phyloP scores from a whole-genome alignment of 1,140 invertebrate genomes.

The Plectrocnemia conspersa region DNA sequence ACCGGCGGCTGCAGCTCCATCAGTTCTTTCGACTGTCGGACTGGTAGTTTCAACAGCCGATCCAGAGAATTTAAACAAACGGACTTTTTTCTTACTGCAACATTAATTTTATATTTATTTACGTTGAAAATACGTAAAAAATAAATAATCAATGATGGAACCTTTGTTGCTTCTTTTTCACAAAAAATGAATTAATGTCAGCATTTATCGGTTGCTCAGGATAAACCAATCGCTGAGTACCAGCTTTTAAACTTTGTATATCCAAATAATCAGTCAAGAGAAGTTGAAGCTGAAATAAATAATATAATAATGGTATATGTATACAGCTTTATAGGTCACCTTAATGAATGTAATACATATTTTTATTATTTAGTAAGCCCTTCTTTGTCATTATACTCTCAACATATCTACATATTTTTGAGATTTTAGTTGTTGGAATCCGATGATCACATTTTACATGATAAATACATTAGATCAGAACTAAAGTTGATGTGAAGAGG shows the following conservation, averaged over 20 bases:
- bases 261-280: constrained; percentile 80
- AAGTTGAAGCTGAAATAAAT: constrained; percentile 63
- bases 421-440: no score
- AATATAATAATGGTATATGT: constrained; percentile 11
- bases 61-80: constrained; percentile 70
- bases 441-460: no score
- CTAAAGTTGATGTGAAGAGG: no score
- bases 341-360: no score
- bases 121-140: no score
- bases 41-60: constrained; percentile 61
- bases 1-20: constrained; percentile 51
- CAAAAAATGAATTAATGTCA: constrained; percentile 44
- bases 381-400: no score
- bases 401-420: no score
- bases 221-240: constrained; percentile 55
- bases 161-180: constrained; percentile 55
- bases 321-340: no score
- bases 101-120: no score
- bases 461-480: no score
- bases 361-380: no score
- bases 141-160: no score
- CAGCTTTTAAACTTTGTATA: constrained; percentile 63
- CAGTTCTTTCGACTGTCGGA: constrained; percentile 6
- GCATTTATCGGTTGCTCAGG: constrained; percentile 48
- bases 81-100: constrained; percentile 52